Base-by-base conservation (phyloP, 2,113 vertebrate species). In the Aldabrachelys gigantea region DNA sequence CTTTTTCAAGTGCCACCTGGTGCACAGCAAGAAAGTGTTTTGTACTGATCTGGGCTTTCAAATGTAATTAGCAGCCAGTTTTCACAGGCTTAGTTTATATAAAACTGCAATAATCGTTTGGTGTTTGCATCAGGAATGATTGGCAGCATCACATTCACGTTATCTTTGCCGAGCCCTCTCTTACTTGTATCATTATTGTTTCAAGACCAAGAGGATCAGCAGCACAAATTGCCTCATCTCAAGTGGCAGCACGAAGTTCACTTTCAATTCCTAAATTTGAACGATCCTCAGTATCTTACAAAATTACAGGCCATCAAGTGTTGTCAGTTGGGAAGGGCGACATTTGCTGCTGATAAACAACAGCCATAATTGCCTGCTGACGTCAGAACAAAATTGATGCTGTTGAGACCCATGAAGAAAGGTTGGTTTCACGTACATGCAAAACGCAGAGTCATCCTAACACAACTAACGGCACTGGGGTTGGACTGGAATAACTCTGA, bases 31-130 rank as follows among this genome's bases (percentile, higher is more conserved):
- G 87, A 97, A 95, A 95, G 91, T 83, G 89, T 91, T 97, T 97
- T 93, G 84, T 96, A 97, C 96, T 91, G 97, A 97, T 84, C 50
- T 88, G 91, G 96, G 89, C 89, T 97, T 98, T 97, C 91, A 97
- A 94, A 94, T 85, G 94, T 96, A 98, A 98, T 98, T 98, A 98
- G 95, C 90, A 94, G 91, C 27, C 93, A 96, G 85, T 97, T 97
- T 97, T 88, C 78, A 76, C 89, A 94, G 91, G 88, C 94, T 91
- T 72, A 4, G 49, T 95, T 94, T 94, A 93, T 78, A 94, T 90
- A 86, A 94, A 92, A 83, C 75, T 87, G 35, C 84, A 95, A 96
- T 93, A 95, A 97, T 90, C 90, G 89, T 81, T 85, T 91, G 95
- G 85, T 88, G 41, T 96, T 96, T 92, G 89, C 82, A 25, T 89